A percentile compares a stretch with the other conserved stretches of the same genome.
Conservation (phyloP, 2,888 invertebrate genomes). For the Bugulina stolonifera region DNA sequence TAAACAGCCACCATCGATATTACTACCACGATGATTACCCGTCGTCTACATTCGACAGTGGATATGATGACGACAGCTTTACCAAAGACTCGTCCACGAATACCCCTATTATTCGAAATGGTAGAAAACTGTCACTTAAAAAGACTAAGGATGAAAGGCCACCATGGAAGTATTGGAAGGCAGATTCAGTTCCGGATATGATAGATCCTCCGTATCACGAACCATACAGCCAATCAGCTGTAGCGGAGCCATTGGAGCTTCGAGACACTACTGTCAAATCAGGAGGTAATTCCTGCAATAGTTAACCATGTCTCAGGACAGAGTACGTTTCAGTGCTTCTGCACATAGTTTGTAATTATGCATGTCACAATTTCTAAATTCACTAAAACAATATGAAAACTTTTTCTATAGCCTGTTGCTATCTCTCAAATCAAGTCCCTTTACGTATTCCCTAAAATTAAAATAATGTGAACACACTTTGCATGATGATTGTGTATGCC, state of each 20-base stretch:
- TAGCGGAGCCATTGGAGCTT: constrained; percentile 22
- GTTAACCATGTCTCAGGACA: too few species aligned
- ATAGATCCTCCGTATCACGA: constrained; percentile 32
- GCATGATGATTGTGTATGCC: too few species aligned
- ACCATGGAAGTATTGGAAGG: constrained; percentile 41
- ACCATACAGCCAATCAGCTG: constrained; percentile 23
- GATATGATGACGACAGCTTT: neutral
- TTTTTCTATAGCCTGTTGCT: too few species aligned
- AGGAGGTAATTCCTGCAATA: too few species aligned
- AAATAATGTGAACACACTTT: too few species aligned
- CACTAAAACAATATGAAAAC: too few species aligned
- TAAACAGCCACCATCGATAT: constrained; percentile 11
- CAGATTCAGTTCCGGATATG: constrained; percentile 37
- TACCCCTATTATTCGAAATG: constrained; percentile 19
- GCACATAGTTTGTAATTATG: too few species aligned
- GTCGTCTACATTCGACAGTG: neutral
- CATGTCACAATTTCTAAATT: too few species aligned
- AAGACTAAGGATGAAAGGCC: constrained; percentile 25
- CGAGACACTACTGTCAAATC: neutral
- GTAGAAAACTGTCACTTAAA: neutral
- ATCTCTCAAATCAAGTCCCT: too few species aligned
- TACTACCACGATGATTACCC: neutral
- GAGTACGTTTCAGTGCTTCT: too few species aligned
- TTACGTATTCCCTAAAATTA: too few species aligned
- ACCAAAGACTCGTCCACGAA: constrained; percentile 13